These are phyloP conservation scores for Ecliptopera silaceata DNA, from an alignment of 2,888 invertebrate genomes.

Conservation along the genomic window DNA sequence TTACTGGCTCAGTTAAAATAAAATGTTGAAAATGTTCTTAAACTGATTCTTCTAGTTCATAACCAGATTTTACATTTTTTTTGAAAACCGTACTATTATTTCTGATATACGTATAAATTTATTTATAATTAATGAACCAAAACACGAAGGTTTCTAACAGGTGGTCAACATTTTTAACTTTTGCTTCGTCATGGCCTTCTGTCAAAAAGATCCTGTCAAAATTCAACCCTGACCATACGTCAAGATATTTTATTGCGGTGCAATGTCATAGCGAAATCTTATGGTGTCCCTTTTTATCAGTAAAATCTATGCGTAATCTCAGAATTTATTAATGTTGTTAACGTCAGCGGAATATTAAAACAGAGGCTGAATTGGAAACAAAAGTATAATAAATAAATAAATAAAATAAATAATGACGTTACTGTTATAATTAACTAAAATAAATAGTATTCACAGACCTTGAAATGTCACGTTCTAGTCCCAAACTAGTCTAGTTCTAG, in stretches of 20 bases:
- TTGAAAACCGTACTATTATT: too few species aligned
- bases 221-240: constrained; percentile 30
- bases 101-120: constrained; percentile 52
- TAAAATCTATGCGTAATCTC: constrained; percentile 38
- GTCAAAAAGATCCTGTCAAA: constrained; percentile 36
- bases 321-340: constrained; percentile 38
- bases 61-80: too few species aligned
- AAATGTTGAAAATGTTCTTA: too few species aligned
- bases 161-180: constrained; percentile 63
- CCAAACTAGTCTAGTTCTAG: too few species aligned
- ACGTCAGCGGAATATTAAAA: constrained; percentile 32
- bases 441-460: too few species aligned
- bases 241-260: constrained; percentile 35
- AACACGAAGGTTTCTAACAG: constrained; percentile 75
- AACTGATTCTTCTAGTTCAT: too few species aligned
- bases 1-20: too few species aligned
- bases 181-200: constrained; percentile 56
- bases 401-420: too few species aligned
- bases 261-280: constrained; percentile 37
- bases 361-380: constrained; percentile 4
- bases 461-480: too few species aligned
- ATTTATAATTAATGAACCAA: constrained; percentile 70
- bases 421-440: too few species aligned
- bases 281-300: constrained; percentile 39
- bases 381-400: too few species aligned